Evolutionary conservation across 1,140 invertebrate species (phyloP).

Genomic region (Manduca sexta): DNA sequence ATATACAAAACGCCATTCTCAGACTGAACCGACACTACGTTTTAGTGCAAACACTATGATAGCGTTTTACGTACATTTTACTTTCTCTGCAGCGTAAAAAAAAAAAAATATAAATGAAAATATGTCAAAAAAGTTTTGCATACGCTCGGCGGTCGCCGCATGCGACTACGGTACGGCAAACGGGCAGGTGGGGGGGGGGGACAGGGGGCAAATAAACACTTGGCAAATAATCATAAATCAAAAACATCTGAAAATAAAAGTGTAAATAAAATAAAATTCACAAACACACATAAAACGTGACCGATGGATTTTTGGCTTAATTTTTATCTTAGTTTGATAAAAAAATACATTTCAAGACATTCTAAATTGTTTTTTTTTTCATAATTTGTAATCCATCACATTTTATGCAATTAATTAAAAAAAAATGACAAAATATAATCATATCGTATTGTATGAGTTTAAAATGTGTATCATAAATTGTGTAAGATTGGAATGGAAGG

Average conservation of each 20-base stretch:
- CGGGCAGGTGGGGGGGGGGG: constrained; percentile 11
- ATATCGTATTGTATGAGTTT: too few species aligned
- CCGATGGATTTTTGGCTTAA: neutral
- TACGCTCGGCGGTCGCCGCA: constrained; percentile 16
- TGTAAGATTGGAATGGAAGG: too few species aligned
- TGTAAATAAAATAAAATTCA: neutral
- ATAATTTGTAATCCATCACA: too few species aligned
- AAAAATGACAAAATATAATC: too few species aligned
- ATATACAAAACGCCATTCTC: constrained; percentile 44
- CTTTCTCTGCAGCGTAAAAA: constrained; percentile 60
- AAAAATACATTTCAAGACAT: too few species aligned
- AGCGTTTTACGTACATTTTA: constrained; percentile 51
- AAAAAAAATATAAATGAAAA: constrained; percentile 17
- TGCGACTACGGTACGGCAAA: constrained; percentile 27
- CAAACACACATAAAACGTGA: constrained; percentile 5
- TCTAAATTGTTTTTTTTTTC: too few species aligned
- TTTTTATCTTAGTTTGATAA: too few species aligned
- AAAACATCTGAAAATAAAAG: constrained; percentile 39
- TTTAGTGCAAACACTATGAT: neutral
- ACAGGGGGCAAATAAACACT: constrained; percentile 22
- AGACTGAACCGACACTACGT: constrained; percentile 3
- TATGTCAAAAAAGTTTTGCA: neutral
- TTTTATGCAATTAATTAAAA: too few species aligned
- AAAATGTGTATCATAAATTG: too few species aligned
- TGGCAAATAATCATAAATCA: constrained; percentile 23